A percentile compares a stretch with the other conserved stretches of the same genome.
phyloP scores from a whole-genome alignment of 2,113 vertebrate species.

The Nothobranchius kuhntae region DNA sequence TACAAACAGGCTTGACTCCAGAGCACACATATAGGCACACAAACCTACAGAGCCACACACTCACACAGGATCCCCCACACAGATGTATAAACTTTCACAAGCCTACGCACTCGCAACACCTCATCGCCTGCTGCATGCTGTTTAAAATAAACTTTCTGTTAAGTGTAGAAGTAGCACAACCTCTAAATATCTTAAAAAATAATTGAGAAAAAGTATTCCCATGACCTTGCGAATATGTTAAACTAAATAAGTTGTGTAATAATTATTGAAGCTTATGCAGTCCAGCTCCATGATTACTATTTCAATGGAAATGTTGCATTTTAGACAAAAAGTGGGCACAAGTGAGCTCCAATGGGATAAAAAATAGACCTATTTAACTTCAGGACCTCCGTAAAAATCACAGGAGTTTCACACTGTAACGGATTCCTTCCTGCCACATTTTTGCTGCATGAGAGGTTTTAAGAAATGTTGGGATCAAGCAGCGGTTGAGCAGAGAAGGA shows the following conservation, averaged over 20 bases:
- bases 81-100: slow-evolving; percentile 10
- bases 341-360: slow-evolving; percentile 40
- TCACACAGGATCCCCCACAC: slow-evolving; percentile 25
- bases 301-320: neutral
- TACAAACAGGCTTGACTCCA: slow-evolving; percentile 65
- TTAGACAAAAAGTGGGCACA: slow-evolving; percentile 38
- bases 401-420: slow-evolving; percentile 64
- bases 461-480: slow-evolving; percentile 65
- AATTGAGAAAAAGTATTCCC: neutral
- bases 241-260: slow-evolving; percentile 3
- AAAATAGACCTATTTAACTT: slow-evolving; percentile 66
- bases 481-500: slow-evolving; percentile 52
- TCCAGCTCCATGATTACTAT: too few species aligned
- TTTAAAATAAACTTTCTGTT: slow-evolving; percentile 13
- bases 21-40: slow-evolving; percentile 50
- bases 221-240: neutral
- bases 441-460: slow-evolving; percentile 76
- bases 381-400: slow-evolving; percentile 58
- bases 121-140: neutral
- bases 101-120: neutral
- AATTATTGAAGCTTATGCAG: neutral
- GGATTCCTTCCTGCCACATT: slow-evolving; percentile 62
- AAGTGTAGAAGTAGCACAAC: slow-evolving; percentile 12
- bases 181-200: neutral
- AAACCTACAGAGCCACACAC: slow-evolving; percentile 28